These are phyloP conservation scores for Mesorhabditis belari DNA, from an alignment of 2,888 invertebrate genomes.

Conservation along the genomic window DNA sequence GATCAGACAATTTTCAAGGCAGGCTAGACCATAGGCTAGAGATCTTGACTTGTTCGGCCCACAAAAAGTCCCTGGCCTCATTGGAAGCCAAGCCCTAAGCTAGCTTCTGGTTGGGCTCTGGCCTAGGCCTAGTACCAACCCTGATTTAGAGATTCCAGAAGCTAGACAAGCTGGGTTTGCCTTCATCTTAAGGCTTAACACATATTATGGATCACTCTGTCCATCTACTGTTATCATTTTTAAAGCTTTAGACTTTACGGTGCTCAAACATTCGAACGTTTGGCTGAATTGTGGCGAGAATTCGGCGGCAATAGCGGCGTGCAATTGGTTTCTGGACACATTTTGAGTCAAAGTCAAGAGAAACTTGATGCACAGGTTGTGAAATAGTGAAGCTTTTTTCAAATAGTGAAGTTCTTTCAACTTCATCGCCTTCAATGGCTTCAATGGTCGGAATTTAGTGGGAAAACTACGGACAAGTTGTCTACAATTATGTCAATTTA, in stretches of 20 bases:
- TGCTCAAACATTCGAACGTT: constrained; percentile 21
- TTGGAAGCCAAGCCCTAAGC: too few relatives aligned
- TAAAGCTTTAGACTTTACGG: constrained; percentile 22
- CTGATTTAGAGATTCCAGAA: too few relatives aligned
- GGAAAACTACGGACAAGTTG: constrained; percentile 20
- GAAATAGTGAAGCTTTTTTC: neutral
- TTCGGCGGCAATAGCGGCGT: constrained; percentile 24
- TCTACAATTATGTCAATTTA: constrained; percentile 28
- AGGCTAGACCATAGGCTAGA: too few relatives aligned
- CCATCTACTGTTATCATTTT: constrained; percentile 1
- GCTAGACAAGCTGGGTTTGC: too few relatives aligned
- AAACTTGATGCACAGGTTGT: constrained; percentile 18
- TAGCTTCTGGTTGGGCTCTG: too few relatives aligned
- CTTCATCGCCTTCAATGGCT: neutral
- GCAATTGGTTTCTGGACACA: constrained; percentile 34
- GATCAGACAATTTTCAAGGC: too few relatives aligned
- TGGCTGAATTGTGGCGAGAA: constrained; percentile 22
- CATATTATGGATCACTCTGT: too few relatives aligned
- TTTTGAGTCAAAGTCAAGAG: constrained; percentile 16
- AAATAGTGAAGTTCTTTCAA: neutral
- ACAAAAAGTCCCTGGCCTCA: too few relatives aligned
- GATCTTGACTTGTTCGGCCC: too few relatives aligned
- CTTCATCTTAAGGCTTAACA: too few relatives aligned
- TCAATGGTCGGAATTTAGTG: constrained; percentile 2
- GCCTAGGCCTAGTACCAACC: too few relatives aligned